Evolutionary conservation across 2,888 invertebrate species (phyloP).

Genomic region (Hoplodrina blanda): DNA sequence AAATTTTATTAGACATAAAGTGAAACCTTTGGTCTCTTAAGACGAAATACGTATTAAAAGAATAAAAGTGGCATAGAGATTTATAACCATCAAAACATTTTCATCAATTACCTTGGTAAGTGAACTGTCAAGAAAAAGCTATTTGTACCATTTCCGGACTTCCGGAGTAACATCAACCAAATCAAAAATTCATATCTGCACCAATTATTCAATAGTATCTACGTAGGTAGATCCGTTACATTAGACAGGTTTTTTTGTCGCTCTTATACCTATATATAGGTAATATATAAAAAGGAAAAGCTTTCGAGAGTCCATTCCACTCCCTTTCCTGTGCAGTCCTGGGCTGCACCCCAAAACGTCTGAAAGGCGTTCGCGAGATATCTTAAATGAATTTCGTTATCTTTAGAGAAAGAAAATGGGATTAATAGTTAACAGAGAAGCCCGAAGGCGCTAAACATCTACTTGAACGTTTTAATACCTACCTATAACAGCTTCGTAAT

Average conservation of each 20-base stretch:
- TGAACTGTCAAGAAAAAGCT: slow-evolving; percentile 20
- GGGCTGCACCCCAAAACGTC: slow-evolving; percentile 86
- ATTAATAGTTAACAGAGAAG: slow-evolving; percentile 88
- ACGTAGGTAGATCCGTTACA: slow-evolving; percentile 27
- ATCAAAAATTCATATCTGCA: slow-evolving; percentile 20
- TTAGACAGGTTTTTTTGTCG: neutral
- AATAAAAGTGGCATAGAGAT: slow-evolving; percentile 71
- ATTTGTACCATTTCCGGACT: slow-evolving; percentile 58
- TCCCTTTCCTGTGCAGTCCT: slow-evolving; percentile 67
- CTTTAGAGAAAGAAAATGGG: slow-evolving; percentile 87
- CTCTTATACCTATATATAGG: too few species aligned
- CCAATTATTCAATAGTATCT: neutral
- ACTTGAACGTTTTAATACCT: slow-evolving; percentile 67
- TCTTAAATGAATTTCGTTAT: slow-evolving; percentile 91
- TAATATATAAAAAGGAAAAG: slow-evolving; percentile 1
- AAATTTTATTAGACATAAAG: slow-evolving; percentile 90
- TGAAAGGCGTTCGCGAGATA: slow-evolving; percentile 88
- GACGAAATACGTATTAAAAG: slow-evolving; percentile 84
- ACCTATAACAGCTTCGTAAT: neutral
- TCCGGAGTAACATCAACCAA: slow-evolving; percentile 42
- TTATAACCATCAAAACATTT: slow-evolving; percentile 16
- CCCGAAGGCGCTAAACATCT: slow-evolving; percentile 79
- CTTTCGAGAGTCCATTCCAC: slow-evolving; percentile 63
- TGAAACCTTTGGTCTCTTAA: slow-evolving; percentile 89
- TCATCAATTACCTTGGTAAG: neutral